These are phyloP conservation scores for Meiosimyza platycephala DNA, from an alignment of 2,888 invertebrate genomes.

Conservation along the genomic window DNA sequence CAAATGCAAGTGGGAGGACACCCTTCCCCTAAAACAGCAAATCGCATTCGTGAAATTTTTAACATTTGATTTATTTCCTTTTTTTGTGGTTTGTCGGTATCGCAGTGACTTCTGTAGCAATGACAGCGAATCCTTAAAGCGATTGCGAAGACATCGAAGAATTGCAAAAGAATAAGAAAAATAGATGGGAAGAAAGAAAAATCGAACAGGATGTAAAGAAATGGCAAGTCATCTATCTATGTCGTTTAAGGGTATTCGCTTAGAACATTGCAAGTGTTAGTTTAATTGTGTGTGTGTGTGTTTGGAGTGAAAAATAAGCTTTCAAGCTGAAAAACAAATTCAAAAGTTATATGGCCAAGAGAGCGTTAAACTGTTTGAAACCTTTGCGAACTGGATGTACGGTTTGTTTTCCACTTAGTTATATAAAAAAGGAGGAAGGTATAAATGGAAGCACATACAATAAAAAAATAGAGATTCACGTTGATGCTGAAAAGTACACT, in stretches of 20 bases:
- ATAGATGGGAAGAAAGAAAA: constrained; percentile 33
- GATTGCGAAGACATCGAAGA: not conserved
- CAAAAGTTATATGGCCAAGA: constrained; percentile 38
- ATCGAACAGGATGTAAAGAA: constrained; percentile 37
- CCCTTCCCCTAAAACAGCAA: constrained; percentile 34
- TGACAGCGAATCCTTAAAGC: not conserved
- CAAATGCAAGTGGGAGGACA: constrained; percentile 27
- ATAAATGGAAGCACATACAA: not conserved
- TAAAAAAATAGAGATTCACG: not conserved
- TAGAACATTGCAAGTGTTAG: constrained; percentile 1
- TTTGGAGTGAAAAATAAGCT: constrained; percentile 18
- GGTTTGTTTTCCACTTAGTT: constrained; percentile 31
- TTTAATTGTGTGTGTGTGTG: constrained; percentile 15
- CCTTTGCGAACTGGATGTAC: constrained; percentile 23
- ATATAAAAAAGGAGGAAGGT: not conserved
- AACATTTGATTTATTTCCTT: constrained; percentile 42
- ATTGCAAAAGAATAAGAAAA: not conserved
- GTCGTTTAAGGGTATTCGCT: constrained; percentile 17
- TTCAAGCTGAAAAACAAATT: constrained; percentile 33
- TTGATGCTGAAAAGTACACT: not conserved
- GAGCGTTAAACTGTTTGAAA: constrained; percentile 41
- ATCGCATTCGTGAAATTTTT: constrained; percentile 40
- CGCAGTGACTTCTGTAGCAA: not conserved
- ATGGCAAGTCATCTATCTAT: constrained; percentile 41
- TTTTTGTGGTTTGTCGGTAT: constrained; percentile 27